A percentile compares a stretch with the other conserved stretches of the same genome.
These are phyloP conservation scores for Elgaria multicarinata DNA, from an alignment of 2,113 vertebrate genomes.

Conservation along the genomic window DNA sequence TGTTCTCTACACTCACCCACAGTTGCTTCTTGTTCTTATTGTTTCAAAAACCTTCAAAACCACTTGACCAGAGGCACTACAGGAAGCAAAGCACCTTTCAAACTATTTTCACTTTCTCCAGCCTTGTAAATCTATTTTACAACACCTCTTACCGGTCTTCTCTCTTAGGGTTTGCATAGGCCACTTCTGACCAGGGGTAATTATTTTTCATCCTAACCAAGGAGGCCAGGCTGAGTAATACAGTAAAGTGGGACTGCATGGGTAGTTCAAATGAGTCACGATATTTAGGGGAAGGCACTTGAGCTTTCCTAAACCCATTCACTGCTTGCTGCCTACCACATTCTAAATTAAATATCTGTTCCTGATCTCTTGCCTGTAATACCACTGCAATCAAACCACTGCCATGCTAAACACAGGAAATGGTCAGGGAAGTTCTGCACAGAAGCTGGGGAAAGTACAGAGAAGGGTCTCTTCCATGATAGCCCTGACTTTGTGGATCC, in stretches of 20 bases:
- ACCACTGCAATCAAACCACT: not conserved
- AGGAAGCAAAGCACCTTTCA: not conserved
- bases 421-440: not conserved
- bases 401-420: too few relatives aligned
- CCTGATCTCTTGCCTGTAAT: not conserved
- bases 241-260: not conserved
- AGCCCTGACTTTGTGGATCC: not conserved
- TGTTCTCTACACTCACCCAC: not conserved
- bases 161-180: not conserved
- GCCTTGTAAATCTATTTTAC: not conserved
- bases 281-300: not conserved
- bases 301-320: not conserved
- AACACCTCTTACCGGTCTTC: not conserved
- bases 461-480: not conserved
- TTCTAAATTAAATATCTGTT: not conserved
- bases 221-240: not conserved
- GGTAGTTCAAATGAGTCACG: not conserved
- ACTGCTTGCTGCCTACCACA: not conserved
- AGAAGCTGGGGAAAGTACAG: not conserved
- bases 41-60: not conserved
- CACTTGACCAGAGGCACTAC: not conserved
- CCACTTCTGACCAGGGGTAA: not conserved
- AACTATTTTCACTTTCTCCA: not conserved
- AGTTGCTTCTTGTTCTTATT: not conserved
- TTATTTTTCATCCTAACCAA: not conserved